Conservation (phyloP, 2,888 invertebrate genomes). For the Petrophora chlorosata region DNA sequence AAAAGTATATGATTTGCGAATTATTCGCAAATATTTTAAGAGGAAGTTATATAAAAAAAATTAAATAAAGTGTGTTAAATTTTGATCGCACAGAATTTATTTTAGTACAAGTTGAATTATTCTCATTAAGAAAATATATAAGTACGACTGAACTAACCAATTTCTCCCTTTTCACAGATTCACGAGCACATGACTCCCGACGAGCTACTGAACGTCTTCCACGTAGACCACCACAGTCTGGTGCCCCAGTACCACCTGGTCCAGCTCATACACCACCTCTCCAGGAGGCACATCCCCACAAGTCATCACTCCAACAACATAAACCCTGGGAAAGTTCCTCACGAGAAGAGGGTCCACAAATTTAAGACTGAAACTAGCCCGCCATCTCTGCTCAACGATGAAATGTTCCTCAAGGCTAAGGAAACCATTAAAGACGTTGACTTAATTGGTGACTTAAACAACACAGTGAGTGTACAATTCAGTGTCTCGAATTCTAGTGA, state of each 20-base stretch:
- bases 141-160: not conserved
- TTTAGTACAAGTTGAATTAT: too few species aligned
- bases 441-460: conserved; percentile 72
- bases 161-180: conserved; percentile 83
- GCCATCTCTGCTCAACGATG: conserved; percentile 72
- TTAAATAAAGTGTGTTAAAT: too few species aligned
- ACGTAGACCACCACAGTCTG: conserved; percentile 89
- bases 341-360: conserved; percentile 61
- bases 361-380: conserved; percentile 63
- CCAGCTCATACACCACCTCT: conserved; percentile 86
- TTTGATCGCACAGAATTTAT: too few species aligned
- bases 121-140: too few species aligned
- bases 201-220: conserved; percentile 92
- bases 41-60: too few species aligned
- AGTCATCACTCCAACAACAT: conserved; percentile 55
- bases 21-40: too few species aligned
- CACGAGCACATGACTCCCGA: conserved; percentile 95
- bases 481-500: conserved; percentile 73
- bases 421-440: conserved; percentile 70
- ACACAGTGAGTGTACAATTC: conserved; percentile 72
- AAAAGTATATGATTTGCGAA: too few species aligned
- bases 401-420: conserved; percentile 71
- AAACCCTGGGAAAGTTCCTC: conserved; percentile 62
- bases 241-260: conserved; percentile 94
- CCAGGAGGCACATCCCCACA: conserved; percentile 71